Conservation (phyloP, 2,888 invertebrate species). For the Meganola albula region DNA sequence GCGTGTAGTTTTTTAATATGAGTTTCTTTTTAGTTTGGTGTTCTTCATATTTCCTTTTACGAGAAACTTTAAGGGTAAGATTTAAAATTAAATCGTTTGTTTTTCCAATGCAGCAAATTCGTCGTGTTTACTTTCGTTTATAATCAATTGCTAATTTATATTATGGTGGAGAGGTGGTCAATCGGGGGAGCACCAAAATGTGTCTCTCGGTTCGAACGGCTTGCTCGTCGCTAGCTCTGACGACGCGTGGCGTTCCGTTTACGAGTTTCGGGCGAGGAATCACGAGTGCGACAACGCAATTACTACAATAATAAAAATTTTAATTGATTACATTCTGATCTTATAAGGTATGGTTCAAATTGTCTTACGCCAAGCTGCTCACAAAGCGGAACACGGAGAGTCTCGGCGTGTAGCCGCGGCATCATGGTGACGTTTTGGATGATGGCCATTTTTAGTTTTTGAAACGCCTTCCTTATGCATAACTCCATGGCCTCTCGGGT, state of each 20-base stretch:
- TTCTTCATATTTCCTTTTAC: too few species aligned
- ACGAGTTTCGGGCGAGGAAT: not conserved
- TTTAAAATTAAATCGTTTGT: too few species aligned
- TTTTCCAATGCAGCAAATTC: too few species aligned
- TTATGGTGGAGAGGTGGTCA: not conserved
- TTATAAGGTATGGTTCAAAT: conserved; percentile 10
- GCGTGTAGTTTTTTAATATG: too few species aligned
- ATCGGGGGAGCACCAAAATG: not conserved
- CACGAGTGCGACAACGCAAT: not conserved
- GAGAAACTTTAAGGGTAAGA: too few species aligned
- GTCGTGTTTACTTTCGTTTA: too few species aligned
- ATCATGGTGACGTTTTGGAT: not conserved
- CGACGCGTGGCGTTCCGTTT: not conserved
- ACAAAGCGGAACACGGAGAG: conserved; percentile 18
- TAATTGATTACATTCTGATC: conserved; percentile 22
- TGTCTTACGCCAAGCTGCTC: conserved; percentile 24
- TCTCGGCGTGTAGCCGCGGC: not conserved
- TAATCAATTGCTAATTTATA: too few species aligned
- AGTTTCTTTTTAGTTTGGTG: too few species aligned
- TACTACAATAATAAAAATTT: conserved; percentile 16
- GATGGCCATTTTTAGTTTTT: not conserved
- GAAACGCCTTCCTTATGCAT: not conserved
- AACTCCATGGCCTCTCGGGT: not conserved
- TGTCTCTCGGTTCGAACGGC: not conserved
- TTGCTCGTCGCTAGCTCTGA: not conserved